Conservation (phyloP, 2,888 invertebrate species). For the Sinopyrophorus schimmeli region DNA sequence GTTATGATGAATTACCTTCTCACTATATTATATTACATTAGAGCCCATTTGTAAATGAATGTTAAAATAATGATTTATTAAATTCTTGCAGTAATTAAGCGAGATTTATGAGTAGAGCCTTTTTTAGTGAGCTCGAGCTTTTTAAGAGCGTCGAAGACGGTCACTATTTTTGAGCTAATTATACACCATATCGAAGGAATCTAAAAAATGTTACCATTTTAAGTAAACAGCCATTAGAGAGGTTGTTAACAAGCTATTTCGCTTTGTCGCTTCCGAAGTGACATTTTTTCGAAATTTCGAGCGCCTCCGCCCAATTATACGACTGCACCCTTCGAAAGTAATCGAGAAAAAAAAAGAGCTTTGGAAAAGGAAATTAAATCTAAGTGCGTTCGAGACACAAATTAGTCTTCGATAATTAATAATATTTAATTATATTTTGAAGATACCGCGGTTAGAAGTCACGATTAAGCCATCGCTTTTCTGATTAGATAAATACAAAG, state of each 20-base stretch:
- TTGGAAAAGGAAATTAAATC: no score
- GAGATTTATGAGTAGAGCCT: constrained; percentile 26
- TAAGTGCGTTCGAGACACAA: no score
- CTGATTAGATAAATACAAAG: constrained; percentile 33
- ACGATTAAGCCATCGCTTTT: constrained; percentile 23
- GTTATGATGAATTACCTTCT: constrained; percentile 31
- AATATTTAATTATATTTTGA: constrained; percentile 30
- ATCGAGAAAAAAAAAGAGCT: not conserved
- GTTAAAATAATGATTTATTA: constrained; percentile 35
- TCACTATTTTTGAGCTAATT: constrained; percentile 28
- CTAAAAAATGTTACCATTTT: constrained; percentile 35
- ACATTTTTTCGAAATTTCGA: constrained; percentile 28
- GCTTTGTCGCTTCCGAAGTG: constrained; percentile 35
- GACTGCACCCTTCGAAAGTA: constrained; percentile 8
- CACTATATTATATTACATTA: constrained; percentile 34
- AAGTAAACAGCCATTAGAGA: constrained; percentile 36
- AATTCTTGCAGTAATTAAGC: constrained; percentile 26
- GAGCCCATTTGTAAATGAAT: constrained; percentile 33
- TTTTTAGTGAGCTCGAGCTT: constrained; percentile 19
- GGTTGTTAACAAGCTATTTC: constrained; percentile 36
- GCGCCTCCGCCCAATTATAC: constrained; percentile 4
- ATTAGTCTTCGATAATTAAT: constrained; percentile 34
- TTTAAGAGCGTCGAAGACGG: no score
- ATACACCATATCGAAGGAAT: constrained; percentile 34
- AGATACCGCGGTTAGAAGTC: constrained; percentile 26